A percentile compares a stretch with the other conserved stretches of the same genome.
Evolutionary conservation across 2,797 vertebrate species (phyloP).

Genomic region (Sebastes taczanowskii): DNA sequence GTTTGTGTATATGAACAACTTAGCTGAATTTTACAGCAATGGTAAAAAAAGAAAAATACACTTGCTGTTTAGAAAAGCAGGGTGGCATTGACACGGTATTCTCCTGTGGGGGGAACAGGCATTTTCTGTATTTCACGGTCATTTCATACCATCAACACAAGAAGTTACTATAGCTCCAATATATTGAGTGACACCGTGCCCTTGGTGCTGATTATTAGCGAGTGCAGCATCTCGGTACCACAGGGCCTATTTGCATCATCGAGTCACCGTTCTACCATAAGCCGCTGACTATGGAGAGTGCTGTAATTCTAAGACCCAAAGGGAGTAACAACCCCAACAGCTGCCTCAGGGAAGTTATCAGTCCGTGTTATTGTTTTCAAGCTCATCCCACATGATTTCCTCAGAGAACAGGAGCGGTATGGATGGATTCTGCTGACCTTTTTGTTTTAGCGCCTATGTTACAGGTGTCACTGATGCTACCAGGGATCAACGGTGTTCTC

Average conservation of each 20-base stretch:
- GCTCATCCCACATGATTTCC: conserved; percentile 64
- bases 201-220: conserved; percentile 59
- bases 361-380: conserved; percentile 74
- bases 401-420: conserved; percentile 46
- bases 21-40: conserved; percentile 13
- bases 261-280: conserved; percentile 40
- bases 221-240: conserved; percentile 46
- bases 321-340: conserved; percentile 58
- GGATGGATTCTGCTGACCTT: conserved; percentile 67
- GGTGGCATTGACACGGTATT: background rate
- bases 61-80: background rate
- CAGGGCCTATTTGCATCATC: conserved; percentile 59
- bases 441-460: conserved; percentile 50
- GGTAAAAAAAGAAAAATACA: background rate
- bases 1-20: conserved; percentile 6
- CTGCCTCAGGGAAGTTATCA: conserved; percentile 67
- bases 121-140: conserved; percentile 2
- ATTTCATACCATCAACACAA: conserved; percentile 12
- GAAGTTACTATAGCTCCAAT: background rate
- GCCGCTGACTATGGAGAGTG: conserved; percentile 61
- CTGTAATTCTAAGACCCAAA: conserved; percentile 56
- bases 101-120: background rate
- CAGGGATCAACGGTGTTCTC: conserved; percentile 23
- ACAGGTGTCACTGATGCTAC: conserved; percentile 53
- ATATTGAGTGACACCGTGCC: conserved; percentile 52